A percentile compares a stretch with the other conserved stretches of the same genome.
Evolutionary conservation across 2,797 vertebrate species (phyloP).

Genomic region (Steatocranus sp.): DNA sequence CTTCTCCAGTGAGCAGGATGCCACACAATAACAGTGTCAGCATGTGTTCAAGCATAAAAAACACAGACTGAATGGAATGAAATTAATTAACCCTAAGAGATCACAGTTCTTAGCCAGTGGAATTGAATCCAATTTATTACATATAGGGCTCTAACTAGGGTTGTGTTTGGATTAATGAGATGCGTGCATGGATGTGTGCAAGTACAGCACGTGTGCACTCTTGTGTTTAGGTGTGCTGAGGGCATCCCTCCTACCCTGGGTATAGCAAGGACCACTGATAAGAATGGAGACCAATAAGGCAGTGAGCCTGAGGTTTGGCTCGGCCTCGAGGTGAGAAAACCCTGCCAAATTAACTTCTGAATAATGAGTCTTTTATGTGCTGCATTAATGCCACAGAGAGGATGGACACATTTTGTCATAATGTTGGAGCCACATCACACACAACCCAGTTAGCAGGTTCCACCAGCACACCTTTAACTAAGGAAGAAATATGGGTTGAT

Average conservation of each 20-base stretch:
- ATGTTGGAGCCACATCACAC: constrained; percentile 37
- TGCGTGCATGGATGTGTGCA: background rate
- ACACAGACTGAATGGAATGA: constrained; percentile 72
- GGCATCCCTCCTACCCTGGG: background rate
- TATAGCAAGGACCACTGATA: constrained; percentile 14
- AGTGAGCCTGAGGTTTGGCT: constrained; percentile 34
- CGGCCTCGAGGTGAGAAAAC: constrained; percentile 21
- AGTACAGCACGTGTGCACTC: background rate
- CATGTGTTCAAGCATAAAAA: constrained; percentile 75
- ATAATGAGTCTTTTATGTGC: constrained; percentile 64
- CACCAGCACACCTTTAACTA: constrained; percentile 7
- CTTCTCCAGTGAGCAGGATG: constrained; percentile 63
- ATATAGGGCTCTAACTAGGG: constrained; percentile 64
- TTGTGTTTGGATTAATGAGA: constrained; percentile 64
- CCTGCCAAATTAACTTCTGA: constrained; percentile 58
- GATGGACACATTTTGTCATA: constrained; percentile 31
- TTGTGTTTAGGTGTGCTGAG: background rate
- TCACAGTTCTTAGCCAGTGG: constrained; percentile 69
- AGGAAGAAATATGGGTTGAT: constrained; percentile 35
- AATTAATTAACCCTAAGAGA: constrained; percentile 80
- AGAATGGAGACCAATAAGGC: constrained; percentile 10
- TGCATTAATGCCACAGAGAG: constrained; percentile 34
- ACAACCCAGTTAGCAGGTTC: constrained; percentile 21
- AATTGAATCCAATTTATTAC: constrained; percentile 79
- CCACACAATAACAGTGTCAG: constrained; percentile 71